A percentile compares a stretch with the other conserved stretches of the same genome.
phyloP scores from a whole-genome alignment of 2,888 invertebrate species.

The Dynastes hyllus region DNA sequence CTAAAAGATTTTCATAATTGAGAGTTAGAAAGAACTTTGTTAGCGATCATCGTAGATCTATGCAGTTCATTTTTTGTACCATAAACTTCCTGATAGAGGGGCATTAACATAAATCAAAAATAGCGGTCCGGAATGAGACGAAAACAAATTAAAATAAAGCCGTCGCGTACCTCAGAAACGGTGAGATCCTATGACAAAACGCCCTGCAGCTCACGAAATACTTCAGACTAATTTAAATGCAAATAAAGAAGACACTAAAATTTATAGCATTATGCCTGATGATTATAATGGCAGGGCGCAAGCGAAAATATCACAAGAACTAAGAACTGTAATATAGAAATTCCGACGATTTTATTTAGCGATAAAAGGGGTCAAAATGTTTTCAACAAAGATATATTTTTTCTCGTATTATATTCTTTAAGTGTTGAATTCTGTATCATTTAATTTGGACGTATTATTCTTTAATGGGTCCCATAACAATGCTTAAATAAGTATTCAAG shows the following conservation, averaged over 20 bases:
- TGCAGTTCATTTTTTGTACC: neutral
- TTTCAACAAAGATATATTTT: too few species aligned
- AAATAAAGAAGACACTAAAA: conserved; percentile 46
- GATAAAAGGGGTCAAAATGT: too few species aligned
- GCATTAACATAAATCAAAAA: conserved; percentile 34
- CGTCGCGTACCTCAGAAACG: conserved; percentile 14
- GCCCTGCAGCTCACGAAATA: conserved; percentile 33
- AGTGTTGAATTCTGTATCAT: neutral
- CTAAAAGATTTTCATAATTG: too few species aligned
- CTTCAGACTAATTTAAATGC: conserved; percentile 44
- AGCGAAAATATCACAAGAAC: neutral
- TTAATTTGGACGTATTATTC: conserved; percentile 38
- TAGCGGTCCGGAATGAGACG: conserved; percentile 25
- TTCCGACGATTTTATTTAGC: neutral
- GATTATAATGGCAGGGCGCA: conserved; percentile 25
- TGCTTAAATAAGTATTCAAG: conserved; percentile 51
- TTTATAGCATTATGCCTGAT: conserved; percentile 36
- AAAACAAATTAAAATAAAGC: conserved; percentile 43
- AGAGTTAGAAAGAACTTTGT: neutral
- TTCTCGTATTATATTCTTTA: too few species aligned
- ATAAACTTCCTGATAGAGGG: conserved; percentile 23
- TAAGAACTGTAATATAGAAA: conserved; percentile 11
- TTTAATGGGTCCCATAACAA: conserved; percentile 51
- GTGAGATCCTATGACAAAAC: conserved; percentile 36
- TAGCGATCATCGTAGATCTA: neutral